Conservation (phyloP, 1,140 invertebrate species). For the Zeugodacus cucurbitae region DNA sequence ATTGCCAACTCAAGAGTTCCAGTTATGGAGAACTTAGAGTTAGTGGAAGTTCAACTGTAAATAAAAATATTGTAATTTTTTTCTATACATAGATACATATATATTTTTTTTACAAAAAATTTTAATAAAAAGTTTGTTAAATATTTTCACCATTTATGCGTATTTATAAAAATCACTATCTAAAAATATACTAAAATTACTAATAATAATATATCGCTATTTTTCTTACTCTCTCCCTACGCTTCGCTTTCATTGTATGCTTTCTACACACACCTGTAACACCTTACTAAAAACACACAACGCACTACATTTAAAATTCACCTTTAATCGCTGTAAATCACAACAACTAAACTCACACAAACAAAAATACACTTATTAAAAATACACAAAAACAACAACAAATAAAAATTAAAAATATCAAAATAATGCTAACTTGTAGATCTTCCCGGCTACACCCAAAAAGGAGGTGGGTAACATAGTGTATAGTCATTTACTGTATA, state of each 20-base stretch:
- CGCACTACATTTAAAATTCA: neutral
- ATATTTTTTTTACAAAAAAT: no score
- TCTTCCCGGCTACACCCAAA: conserved; percentile 65
- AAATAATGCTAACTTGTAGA: conserved; percentile 49
- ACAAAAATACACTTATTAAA: neutral
- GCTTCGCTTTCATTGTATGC: neutral
- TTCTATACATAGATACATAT: no score
- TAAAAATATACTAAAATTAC: neutral
- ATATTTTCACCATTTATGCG: no score
- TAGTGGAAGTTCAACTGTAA: no score
- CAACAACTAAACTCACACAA: neutral
- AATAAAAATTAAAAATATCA: neutral
- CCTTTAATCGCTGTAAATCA: neutral
- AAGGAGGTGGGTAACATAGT: conserved; percentile 60
- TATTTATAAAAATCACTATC: neutral
- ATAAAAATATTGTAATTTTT: no score
- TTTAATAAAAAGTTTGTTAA: no score
- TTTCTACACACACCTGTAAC: neutral
- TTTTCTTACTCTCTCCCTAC: conserved; percentile 27
- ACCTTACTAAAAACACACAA: neutral
- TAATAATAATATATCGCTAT: neutral
- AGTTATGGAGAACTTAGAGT: no score
- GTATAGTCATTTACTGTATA: neutral
- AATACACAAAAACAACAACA: neutral
- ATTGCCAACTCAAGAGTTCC: no score